A percentile compares a stretch with the other conserved stretches of the same genome.
These are phyloP conservation scores for Podocnemis expansa DNA, from an alignment of 2,113 vertebrate genomes.

Conservation along the genomic window DNA sequence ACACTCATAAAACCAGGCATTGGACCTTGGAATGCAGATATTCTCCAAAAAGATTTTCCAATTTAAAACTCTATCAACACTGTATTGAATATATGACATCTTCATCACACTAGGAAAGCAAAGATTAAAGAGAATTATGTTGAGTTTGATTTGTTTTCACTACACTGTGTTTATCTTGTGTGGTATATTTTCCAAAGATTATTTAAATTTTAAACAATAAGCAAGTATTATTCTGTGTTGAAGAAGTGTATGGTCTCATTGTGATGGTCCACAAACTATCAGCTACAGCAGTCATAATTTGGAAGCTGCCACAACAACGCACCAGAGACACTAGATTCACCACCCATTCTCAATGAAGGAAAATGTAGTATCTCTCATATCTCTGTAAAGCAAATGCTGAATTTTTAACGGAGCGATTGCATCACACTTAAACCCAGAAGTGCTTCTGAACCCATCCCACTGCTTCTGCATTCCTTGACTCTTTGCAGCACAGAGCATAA, in stretches of 20 bases:
- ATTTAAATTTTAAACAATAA: not conserved
- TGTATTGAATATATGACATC: not conserved
- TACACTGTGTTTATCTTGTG: not conserved
- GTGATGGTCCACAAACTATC: accelerated
- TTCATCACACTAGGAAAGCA: not conserved
- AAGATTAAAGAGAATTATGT: accelerated
- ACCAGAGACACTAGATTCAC: accelerated
- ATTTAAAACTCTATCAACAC: not conserved
- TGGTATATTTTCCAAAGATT: not conserved
- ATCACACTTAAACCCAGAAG: not conserved
- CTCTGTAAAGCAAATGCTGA: not conserved
- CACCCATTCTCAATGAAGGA: not conserved
- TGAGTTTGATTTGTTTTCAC: not conserved
- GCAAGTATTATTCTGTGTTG: not conserved
- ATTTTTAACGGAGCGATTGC: not conserved
- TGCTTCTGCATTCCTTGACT: not conserved
- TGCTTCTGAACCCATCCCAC: not conserved
- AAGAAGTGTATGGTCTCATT: accelerated
- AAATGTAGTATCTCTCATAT: not conserved
- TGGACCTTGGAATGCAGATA: not conserved
- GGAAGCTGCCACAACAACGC: not conserved
- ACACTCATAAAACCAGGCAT: not conserved
- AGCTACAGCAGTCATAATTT: not conserved
- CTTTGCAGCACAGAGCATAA: not conserved
- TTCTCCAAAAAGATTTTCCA: not conserved